phyloP scores from a whole-genome alignment of 2,113 vertebrate genomes.

The Entomyzon cyanotis region DNA sequence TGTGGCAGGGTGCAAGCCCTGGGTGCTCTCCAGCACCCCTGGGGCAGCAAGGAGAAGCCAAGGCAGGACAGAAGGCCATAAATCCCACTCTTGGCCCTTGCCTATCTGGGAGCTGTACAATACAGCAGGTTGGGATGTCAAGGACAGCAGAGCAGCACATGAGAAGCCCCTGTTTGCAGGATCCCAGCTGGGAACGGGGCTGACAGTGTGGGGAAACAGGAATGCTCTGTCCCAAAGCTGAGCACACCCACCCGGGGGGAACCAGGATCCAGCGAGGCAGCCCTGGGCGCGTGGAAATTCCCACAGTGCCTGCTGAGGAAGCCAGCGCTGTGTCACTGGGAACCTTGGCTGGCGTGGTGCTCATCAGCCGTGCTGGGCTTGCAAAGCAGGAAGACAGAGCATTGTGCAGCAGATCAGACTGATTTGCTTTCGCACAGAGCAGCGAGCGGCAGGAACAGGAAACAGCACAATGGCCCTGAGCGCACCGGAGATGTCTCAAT shows the following conservation, averaged over 20 bases:
- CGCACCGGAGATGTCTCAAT: conserved; percentile 70
- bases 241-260: not conserved
- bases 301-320: conserved; percentile 6
- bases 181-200: not conserved
- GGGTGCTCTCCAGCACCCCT: not conserved
- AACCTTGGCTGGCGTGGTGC: not conserved
- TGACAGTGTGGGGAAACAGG: not conserved
- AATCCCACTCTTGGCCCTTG: not conserved
- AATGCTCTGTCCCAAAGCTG: not conserved
- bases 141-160: not conserved
- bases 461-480: conserved; percentile 70
- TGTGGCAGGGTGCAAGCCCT: not conserved
- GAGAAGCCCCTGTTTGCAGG: not conserved
- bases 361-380: conserved; percentile 12
- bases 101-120: not conserved
- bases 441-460: conserved; percentile 63
- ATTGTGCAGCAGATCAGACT: conserved; percentile 39
- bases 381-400: conserved; percentile 64
- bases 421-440: conserved; percentile 43
- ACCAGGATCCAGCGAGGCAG: not conserved
- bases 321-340: not conserved
- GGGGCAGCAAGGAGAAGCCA: not conserved
- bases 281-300: conserved; percentile 16
- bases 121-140: rapidly evolving
- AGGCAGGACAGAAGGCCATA: not conserved